Base-by-base conservation (phyloP, 1,140 invertebrate genomes). In the Batillaria attramentaria region DNA sequence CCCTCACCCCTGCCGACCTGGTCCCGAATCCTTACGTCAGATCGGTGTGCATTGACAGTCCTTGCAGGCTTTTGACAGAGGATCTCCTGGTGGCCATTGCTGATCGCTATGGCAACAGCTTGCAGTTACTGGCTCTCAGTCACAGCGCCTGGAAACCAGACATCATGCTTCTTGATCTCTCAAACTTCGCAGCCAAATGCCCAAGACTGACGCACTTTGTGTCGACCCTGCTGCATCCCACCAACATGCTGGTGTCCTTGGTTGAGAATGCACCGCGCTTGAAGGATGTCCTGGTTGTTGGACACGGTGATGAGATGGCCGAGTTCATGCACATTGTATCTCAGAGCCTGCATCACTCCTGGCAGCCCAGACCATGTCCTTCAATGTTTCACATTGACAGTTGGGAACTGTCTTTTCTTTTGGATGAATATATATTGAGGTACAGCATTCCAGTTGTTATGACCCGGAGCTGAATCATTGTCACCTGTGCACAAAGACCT, bases 1-100 rank as follows among this genome's bases (percentile, higher is more conserved):
- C 42, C 24, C 10, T 75, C 20, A 33, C 8, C 3, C 18, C 35
- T 2, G 39, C 28, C 8, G 73, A 75, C 39, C 39, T 75, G 18
- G 57, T 8, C 35, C 13, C 35, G 31, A 75, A 75, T 75, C 73
- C 73, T 3, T 42, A 33, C 42, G 73, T 75, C 16, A 75, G 57
- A 39, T 75, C 73, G 5, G 20, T 75, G 33, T 65, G 73, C 57
- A 24, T 75, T 37, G 73, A 75, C 39, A 75, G 73, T 62, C 33
- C 62, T 18, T 75, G 73, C 73, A 75, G 42, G 1, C 73, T 57
- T 18, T 24, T 75, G 1, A 62, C 73, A 4, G 54, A 75, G 16
- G 35, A 75, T 16, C 39, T 75, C 8, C 20, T 65, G 54, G 41
- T 75, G 73, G 73, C 35, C 42, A n/a, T 75, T 33, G 73, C 73